Evolutionary conservation across 2,888 invertebrate genomes (phyloP).

Genomic region (Boloria selene): DNA sequence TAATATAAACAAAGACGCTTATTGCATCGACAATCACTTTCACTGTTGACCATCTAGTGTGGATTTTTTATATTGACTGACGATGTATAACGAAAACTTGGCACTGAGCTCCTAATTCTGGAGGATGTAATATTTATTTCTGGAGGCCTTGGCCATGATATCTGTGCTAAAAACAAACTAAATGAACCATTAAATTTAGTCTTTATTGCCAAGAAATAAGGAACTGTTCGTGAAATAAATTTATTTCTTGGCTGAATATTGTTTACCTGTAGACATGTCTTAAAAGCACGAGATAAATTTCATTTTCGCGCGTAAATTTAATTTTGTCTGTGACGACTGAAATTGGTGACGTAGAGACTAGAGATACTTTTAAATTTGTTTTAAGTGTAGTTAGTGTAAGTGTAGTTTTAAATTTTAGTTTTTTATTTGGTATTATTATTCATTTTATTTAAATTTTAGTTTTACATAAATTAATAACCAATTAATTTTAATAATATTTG

Average conservation of each 20-base stretch:
- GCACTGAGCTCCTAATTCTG: constrained; percentile 63
- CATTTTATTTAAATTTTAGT: too few species aligned
- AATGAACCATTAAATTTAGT: constrained; percentile 45
- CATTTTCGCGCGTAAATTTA: constrained; percentile 33
- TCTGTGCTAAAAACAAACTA: constrained; percentile 50
- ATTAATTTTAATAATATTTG: too few species aligned
- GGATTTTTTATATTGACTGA: constrained; percentile 65
- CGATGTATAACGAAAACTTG: constrained; percentile 63
- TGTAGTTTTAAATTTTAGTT: too few species aligned
- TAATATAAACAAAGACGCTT: constrained; percentile 48
- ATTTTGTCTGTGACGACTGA: constrained; percentile 10
- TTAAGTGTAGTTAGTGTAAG: too few species aligned
- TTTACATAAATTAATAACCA: too few species aligned
- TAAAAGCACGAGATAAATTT: constrained; percentile 32
- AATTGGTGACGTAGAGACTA: not conserved
- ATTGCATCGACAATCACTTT: constrained; percentile 46
- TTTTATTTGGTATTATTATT: too few species aligned
- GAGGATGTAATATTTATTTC: constrained; percentile 79
- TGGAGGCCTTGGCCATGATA: constrained; percentile 70
- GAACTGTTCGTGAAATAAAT: constrained; percentile 7
- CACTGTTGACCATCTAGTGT: constrained; percentile 58
- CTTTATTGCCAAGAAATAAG: constrained; percentile 47
- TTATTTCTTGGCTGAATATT: constrained; percentile 17
- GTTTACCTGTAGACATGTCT: constrained; percentile 17
- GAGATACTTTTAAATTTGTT: not conserved